Evolutionary conservation across 2,797 vertebrate genomes (phyloP), one percentile per base, ranked within the genome.

Genomic region (Distichodus sexfasciatus): DNA sequence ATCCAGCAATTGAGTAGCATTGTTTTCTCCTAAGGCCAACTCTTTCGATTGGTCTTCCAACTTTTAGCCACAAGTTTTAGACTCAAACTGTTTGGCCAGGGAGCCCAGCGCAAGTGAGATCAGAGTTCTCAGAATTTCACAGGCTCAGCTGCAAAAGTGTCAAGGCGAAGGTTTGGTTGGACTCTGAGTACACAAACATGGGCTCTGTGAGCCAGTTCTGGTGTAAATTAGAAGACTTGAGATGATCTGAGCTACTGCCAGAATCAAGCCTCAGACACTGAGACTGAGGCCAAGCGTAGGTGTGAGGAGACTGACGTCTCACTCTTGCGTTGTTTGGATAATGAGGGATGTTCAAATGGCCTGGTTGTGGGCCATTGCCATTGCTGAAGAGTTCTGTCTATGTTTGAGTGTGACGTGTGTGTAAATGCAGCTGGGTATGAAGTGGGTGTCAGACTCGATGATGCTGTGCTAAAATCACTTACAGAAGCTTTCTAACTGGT

Each of bases 341-440:
- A 69, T 28, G 41, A 74, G 67, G 51, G 31, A 26, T 69, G 24
- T 47, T 57, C 51, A 61, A 31, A 23, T 2, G 17, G 46, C 70
- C 69, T n/a, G n/a, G n/a, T n/a, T 76, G 47, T 73, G 14, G 2
- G 3, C 38, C 14, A 41, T 2, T 41, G 38, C n/a, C n/a, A 40
- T 12, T 40, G 3, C 38, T 12, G 10, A 1, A 5, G 38, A 40
- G 2, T 12, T 64, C 76, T 48, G 53, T 62, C 66, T 67, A 31
- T 60, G 70, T 76, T 74, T 71, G 65, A 64, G 64, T 77, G 55
- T n/a, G n/a, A n/a, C n/a, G n/a, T n/a, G n/a, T n/a, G n/a, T n/a
- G n/a, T n/a, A n/a, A n/a, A n/a, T n/a, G n/a, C n/a, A n/a, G n/a
- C n/a, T n/a, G n/a, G n/a, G n/a, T n/a, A n/a, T n/a, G n/a, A n/a